Evolutionary conservation across 2,888 invertebrate genomes (phyloP).

Genomic region (Bombylius major): DNA sequence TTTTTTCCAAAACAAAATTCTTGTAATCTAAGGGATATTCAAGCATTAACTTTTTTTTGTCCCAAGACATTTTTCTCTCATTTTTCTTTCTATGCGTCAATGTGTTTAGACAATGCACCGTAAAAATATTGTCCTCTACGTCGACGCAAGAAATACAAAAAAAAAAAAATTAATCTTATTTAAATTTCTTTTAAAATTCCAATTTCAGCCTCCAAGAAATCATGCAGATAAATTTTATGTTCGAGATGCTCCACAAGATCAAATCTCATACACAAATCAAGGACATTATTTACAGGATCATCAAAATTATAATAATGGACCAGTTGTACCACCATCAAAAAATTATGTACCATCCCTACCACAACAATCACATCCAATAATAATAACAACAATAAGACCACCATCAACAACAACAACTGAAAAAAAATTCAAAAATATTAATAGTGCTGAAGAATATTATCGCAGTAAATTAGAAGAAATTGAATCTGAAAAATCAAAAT

Average conservation of each 20-base stretch:
- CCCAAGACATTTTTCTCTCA: too few relatives aligned
- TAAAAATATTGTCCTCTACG: too few relatives aligned
- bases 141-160: too few relatives aligned
- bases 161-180: not conserved
- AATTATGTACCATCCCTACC: not conserved
- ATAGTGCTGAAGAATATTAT: slow-evolving; percentile 6
- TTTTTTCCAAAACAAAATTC: too few relatives aligned
- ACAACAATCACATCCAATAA: not conserved
- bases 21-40: too few relatives aligned
- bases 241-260: slow-evolving; percentile 11
- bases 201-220: not conserved
- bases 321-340: too few relatives aligned
- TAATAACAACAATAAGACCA: not conserved
- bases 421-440: not conserved
- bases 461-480: slow-evolving; percentile 13
- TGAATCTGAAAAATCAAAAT: slow-evolving; percentile 30
- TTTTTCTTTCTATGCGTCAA: too few relatives aligned
- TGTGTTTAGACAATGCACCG: too few relatives aligned
- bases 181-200: not conserved
- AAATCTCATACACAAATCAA: slow-evolving; percentile 5
- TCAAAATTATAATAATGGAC: not conserved
- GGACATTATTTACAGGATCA: not conserved
- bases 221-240: slow-evolving; percentile 4
- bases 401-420: not conserved
- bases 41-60: too few relatives aligned